Evolutionary conservation across 2,888 invertebrate species (phyloP).

Genomic region (Folsomia manolachei): DNA sequence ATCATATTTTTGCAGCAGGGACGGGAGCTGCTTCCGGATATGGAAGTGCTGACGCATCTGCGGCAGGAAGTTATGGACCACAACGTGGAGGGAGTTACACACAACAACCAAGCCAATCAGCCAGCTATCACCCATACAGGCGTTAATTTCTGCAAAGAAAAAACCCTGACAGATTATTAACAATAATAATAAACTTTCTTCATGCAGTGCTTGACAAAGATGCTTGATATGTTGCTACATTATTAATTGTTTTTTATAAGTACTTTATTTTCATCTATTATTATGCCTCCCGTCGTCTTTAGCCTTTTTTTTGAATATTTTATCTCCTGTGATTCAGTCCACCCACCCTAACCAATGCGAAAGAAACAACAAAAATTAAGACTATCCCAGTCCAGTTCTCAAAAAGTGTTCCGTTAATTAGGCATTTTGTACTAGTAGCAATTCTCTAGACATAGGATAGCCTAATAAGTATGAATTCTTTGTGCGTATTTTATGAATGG

Average conservation of each 20-base stretch:
- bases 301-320: not conserved
- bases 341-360: not conserved
- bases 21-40: slow-evolving; percentile 51
- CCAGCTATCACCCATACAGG: slow-evolving; percentile 59
- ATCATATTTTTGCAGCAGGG: slow-evolving; percentile 31
- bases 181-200: not conserved
- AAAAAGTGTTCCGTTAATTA: slow-evolving; percentile 15
- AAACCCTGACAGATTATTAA: not conserved
- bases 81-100: slow-evolving; percentile 57
- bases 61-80: slow-evolving; percentile 54
- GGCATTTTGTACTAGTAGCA: slow-evolving; percentile 4
- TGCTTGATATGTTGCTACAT: not conserved
- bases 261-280: not conserved
- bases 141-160: slow-evolving; percentile 47
- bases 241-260: not conserved
- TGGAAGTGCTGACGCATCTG: slow-evolving; percentile 48
- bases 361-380: too few relatives aligned
- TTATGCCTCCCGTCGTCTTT: not conserved
- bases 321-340: slow-evolving; percentile 5
- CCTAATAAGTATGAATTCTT: slow-evolving; percentile 11
- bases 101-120: slow-evolving; percentile 53
- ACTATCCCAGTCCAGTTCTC: slow-evolving; percentile 18
- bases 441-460: slow-evolving; percentile 13
- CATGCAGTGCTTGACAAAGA: not conserved
- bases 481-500: slow-evolving; percentile 21